Evolutionary conservation across 2,888 invertebrate genomes (phyloP).

Genomic region (Cyaniris semiargus): DNA sequence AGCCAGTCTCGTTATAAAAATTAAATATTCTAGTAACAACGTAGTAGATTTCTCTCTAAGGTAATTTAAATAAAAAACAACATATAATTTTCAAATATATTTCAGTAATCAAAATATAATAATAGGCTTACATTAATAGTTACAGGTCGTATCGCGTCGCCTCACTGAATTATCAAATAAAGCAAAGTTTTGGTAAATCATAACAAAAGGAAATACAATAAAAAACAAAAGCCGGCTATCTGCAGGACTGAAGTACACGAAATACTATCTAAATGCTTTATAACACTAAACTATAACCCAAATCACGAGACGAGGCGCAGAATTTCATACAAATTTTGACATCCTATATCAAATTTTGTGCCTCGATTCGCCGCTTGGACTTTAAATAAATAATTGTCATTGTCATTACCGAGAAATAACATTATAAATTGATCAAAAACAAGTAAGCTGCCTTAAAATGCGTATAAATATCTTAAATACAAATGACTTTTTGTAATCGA

Average conservation of each 20-base stretch:
- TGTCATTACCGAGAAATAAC: not conserved
- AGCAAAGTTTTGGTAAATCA: constrained; percentile 40
- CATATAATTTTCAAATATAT: constrained; percentile 75
- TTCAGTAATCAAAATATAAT: constrained; percentile 81
- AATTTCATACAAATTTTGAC: too few species aligned
- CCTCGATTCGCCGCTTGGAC: too few species aligned
- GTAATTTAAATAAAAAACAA: constrained; percentile 48
- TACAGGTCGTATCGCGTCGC: constrained; percentile 75
- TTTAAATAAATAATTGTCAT: constrained; percentile 1
- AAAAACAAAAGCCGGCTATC: constrained; percentile 44
- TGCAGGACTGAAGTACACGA: constrained; percentile 37
- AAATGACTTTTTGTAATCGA: not conserved
- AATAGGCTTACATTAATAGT: constrained; percentile 80
- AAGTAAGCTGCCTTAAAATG: not conserved
- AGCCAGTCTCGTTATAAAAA: too few species aligned
- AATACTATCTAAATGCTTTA: not conserved
- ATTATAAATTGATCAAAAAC: not conserved
- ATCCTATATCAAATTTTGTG: too few species aligned
- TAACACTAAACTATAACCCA: not conserved
- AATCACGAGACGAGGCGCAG: not conserved
- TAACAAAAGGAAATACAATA: constrained; percentile 45
- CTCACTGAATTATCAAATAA: constrained; percentile 50
- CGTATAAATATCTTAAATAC: not conserved
- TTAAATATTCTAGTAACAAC: too few species aligned
- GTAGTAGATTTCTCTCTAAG: too few species aligned